A percentile compares a stretch with the other conserved stretches of the same genome.
Conservation (phyloP, 2,888 invertebrate genomes). For the Vandiemenella viatica region DNA sequence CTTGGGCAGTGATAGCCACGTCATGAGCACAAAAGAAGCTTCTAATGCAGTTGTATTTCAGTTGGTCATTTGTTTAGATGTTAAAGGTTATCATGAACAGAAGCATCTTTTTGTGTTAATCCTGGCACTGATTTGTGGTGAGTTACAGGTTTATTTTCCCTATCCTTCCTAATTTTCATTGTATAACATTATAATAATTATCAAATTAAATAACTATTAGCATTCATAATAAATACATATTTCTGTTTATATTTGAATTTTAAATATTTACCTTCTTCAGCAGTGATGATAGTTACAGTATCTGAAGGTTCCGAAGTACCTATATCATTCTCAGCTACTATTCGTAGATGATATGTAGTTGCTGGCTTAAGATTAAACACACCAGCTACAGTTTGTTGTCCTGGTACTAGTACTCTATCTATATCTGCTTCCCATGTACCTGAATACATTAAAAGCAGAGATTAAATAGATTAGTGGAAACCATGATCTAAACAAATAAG, state of each 20-base stretch:
- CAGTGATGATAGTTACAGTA: conserved; percentile 85
- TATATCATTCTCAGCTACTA: conserved; percentile 86
- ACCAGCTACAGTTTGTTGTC: conserved; percentile 75
- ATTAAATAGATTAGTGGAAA: neutral
- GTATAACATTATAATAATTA: too few species aligned
- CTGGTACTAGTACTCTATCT: conserved; percentile 77
- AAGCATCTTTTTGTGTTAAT: too few species aligned
- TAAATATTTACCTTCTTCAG: conserved; percentile 57
- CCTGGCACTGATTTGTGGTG: too few species aligned
- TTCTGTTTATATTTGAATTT: neutral
- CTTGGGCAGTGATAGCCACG: too few species aligned
- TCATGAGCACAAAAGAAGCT: too few species aligned
- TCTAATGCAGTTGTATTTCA: too few species aligned
- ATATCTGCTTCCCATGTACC: conserved; percentile 71
- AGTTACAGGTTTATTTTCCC: too few species aligned
- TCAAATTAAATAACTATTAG: too few species aligned
- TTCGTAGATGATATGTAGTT: conserved; percentile 82
- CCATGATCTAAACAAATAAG: neutral
- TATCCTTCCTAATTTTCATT: too few species aligned
- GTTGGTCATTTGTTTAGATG: too few species aligned
- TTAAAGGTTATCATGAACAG: too few species aligned
- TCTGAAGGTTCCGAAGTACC: conserved; percentile 88
- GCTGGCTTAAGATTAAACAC: conserved; percentile 80
- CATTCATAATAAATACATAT: too few species aligned
- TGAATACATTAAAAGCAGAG: conserved; percentile 25